Conservation (phyloP, 2,888 invertebrate species). For the Troides oblongomaculatus region DNA sequence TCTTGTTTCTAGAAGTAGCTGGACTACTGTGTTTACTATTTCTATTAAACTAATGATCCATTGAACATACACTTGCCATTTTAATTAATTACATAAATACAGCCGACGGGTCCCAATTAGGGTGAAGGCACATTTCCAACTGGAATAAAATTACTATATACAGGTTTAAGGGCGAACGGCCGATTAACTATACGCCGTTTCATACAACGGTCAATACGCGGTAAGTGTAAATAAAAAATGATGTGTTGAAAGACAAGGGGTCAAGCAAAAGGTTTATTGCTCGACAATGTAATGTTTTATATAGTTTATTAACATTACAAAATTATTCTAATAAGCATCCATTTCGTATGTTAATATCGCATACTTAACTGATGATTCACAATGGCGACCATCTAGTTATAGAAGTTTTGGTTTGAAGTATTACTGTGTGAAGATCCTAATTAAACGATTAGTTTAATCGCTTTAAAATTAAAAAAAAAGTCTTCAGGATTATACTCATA, state of each 20-base stretch:
- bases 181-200: slow-evolving; percentile 3
- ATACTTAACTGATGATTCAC: too few species aligned
- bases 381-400: too few species aligned
- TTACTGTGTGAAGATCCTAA: too few species aligned
- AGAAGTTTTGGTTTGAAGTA: too few species aligned
- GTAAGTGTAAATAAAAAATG: background rate
- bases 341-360: too few species aligned
- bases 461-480: too few species aligned
- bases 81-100: slow-evolving; percentile 17
- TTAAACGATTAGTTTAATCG: too few species aligned
- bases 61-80: slow-evolving; percentile 13
- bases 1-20: background rate
- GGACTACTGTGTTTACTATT: background rate
- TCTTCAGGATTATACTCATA: too few species aligned
- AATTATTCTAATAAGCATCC: too few species aligned
- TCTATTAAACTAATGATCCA: background rate
- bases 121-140: slow-evolving; percentile 15
- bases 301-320: too few species aligned
- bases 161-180: background rate
- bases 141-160: slow-evolving; percentile 18
- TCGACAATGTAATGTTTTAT: background rate
- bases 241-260: slow-evolving; percentile 2
- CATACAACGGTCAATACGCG: background rate
- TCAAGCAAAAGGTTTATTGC: background rate
- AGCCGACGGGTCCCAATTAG: slow-evolving; percentile 14